Conservation (phyloP, 2,797 vertebrate species). For the Micrastur ruficollis region DNA sequence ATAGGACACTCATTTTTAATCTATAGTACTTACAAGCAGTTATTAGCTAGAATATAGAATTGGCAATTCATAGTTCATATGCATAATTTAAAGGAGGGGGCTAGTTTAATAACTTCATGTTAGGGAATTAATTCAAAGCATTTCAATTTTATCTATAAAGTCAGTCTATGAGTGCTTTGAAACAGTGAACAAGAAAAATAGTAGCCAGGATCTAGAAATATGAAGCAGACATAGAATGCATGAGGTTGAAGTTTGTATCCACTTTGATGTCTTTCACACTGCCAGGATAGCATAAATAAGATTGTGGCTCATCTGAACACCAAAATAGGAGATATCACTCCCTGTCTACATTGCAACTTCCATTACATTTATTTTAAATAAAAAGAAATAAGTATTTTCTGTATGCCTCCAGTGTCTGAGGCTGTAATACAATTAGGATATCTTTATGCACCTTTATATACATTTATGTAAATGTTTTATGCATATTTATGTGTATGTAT, state of each 20-base stretch:
- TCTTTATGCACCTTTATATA: not conserved
- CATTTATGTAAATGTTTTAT: not conserved
- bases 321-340: not conserved
- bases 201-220: not conserved
- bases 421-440: not conserved
- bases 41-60: constrained; percentile 65
- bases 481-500: not conserved
- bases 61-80: constrained; percentile 49
- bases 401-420: not conserved
- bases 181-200: not conserved
- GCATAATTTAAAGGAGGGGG: constrained; percentile 54
- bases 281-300: not conserved
- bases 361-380: not conserved
- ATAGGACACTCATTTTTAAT: constrained; percentile 63
- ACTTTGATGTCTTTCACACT: not conserved
- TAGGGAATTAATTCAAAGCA: constrained; percentile 2
- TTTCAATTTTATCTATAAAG: not conserved
- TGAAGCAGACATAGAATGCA: not conserved
- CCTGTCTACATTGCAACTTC: not conserved
- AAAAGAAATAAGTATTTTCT: not conserved
- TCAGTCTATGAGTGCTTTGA: not conserved
- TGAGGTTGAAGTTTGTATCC: not conserved
- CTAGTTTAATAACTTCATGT: constrained; percentile 46
- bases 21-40: constrained; percentile 61
- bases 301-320: not conserved